Percentiles rank a stretch among this genome's conserved stretches.
These are phyloP conservation scores for Pectinophora gossypiella DNA, from an alignment of 1,140 invertebrate genomes.

Conservation along the genomic window DNA sequence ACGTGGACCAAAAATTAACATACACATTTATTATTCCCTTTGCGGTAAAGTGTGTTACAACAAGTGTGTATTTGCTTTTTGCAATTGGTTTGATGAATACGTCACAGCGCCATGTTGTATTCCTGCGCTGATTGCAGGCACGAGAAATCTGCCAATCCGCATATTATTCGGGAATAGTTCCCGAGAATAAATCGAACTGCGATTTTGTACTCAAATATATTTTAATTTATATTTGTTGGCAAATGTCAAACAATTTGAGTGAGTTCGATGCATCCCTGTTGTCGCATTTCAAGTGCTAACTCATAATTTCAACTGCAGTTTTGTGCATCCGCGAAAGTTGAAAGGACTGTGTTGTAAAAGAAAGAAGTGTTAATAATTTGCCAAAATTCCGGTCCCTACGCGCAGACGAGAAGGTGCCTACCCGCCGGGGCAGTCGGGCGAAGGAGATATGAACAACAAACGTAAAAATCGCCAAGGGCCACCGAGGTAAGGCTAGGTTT, in stretches of 20 bases:
- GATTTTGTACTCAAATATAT: conserved; percentile 76
- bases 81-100: conserved; percentile 70
- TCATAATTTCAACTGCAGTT: conserved; percentile 74
- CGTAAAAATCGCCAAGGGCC: conserved; percentile 77
- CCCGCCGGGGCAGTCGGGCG: conserved; percentile 74
- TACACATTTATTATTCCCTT: conserved; percentile 34
- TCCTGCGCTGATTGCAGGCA: conserved; percentile 75
- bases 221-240: conserved; percentile 74
- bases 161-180: conserved; percentile 73
- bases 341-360: conserved; percentile 75
- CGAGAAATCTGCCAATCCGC: conserved; percentile 74
- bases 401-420: conserved; percentile 77
- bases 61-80: conserved; percentile 38
- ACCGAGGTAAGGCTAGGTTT: conserved; percentile 72
- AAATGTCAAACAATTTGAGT: conserved; percentile 69
- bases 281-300: conserved; percentile 66
- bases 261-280: conserved; percentile 68
- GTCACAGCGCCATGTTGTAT: conserved; percentile 76
- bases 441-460: conserved; percentile 77
- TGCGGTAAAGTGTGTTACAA: conserved; percentile 25
- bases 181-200: conserved; percentile 71
- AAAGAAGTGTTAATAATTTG: conserved; percentile 71
- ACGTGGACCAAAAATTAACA: conserved; percentile 35
- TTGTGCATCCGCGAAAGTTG: conserved; percentile 76
- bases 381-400: conserved; percentile 81